Conservation (phyloP, 2,113 vertebrate genomes). For the Chionis minor region DNA sequence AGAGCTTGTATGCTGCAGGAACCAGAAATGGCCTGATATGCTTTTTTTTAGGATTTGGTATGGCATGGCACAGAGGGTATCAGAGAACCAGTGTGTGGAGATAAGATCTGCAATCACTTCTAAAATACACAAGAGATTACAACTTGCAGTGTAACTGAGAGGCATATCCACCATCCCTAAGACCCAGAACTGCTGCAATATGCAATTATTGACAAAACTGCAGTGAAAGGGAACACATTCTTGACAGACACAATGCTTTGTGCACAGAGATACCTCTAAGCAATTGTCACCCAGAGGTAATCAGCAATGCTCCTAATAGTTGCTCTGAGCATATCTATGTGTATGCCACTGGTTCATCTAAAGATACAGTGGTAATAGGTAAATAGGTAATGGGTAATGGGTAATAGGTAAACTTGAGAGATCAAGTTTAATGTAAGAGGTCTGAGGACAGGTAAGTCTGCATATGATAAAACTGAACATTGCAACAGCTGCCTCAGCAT, state of each 20-base stretch:
- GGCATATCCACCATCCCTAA: not conserved
- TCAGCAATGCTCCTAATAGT: not conserved
- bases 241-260: not conserved
- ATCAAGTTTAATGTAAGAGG: not conserved
- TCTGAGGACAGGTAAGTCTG: not conserved
- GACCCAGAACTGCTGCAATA: not conserved
- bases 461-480: not conserved
- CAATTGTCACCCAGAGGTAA: not conserved
- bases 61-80: not conserved
- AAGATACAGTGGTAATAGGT: not conserved
- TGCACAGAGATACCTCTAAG: not conserved
- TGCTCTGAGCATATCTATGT: rapidly evolving
- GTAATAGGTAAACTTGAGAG: not conserved
- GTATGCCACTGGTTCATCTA: not conserved
- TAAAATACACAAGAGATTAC: not conserved
- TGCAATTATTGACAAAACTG: not conserved
- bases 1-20: not conserved
- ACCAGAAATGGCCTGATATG: not conserved
- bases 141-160: not conserved
- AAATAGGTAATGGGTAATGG: not conserved
- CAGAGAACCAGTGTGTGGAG: not conserved
- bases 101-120: not conserved
- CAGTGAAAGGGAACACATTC: not conserved
- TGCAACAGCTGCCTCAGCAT: not conserved
- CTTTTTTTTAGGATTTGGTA: not conserved